Evolutionary conservation across 2,797 vertebrate genomes (phyloP).

Genomic region (Malurus leucopterus): DNA sequence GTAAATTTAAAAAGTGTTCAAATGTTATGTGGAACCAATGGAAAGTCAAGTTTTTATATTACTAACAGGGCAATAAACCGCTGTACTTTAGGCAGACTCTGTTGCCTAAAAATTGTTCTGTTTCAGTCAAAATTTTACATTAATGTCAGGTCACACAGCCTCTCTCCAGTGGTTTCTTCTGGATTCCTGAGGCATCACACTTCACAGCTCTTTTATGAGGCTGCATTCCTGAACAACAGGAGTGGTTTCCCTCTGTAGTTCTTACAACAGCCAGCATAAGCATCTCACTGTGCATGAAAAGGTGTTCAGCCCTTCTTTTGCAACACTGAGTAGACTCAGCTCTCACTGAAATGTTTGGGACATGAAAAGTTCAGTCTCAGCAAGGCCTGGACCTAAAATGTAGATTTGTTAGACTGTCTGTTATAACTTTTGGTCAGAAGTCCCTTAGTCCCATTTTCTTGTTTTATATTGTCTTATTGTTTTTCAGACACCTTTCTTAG

Average conservation of each 20-base stretch:
- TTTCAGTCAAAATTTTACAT: neutral
- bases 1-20: neutral
- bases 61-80: neutral
- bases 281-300: neutral
- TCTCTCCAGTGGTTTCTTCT: neutral
- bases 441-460: neutral
- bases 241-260: neutral
- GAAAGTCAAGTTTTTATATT: neutral
- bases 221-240: neutral
- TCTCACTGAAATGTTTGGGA: neutral
- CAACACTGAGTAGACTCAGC: neutral
- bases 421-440: neutral
- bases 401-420: neutral
- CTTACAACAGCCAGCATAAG: neutral
- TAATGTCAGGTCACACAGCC: neutral
- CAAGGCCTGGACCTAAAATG: neutral
- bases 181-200: constrained; percentile 17
- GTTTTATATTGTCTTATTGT: neutral
- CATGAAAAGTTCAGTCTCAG: neutral
- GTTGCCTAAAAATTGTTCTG: no score
- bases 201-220: neutral
- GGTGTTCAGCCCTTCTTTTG: neutral
- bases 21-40: neutral
- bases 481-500: neutral
- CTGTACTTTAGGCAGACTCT: neutral